phyloP scores from a whole-genome alignment of 2,113 vertebrate genomes.

The Nerophis lumbriciformis region DNA sequence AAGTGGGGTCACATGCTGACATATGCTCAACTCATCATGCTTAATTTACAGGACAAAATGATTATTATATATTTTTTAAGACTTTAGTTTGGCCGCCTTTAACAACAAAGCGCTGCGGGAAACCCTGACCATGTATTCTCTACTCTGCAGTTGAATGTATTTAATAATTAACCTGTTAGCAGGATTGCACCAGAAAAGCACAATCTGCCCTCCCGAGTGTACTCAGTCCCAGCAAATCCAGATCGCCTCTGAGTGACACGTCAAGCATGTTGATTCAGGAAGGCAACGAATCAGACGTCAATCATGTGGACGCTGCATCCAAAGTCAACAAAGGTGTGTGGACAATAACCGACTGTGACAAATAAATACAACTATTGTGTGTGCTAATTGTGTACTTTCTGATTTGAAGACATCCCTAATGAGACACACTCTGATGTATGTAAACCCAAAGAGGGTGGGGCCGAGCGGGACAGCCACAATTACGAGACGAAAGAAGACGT shows the following conservation, averaged over 20 bases:
- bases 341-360: neutral
- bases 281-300: slow-evolving; percentile 73
- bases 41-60: no score
- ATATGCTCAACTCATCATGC: no score
- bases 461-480: slow-evolving; percentile 44
- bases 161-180: slow-evolving; percentile 10
- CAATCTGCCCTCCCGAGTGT: slow-evolving; percentile 74
- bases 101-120: no score
- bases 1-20: no score
- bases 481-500: slow-evolving; percentile 15
- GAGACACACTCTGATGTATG: slow-evolving; percentile 46
- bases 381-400: neutral
- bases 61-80: no score
- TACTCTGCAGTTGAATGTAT: neutral
- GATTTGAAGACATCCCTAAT: slow-evolving; percentile 25
- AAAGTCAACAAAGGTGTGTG: slow-evolving; percentile 75
- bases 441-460: slow-evolving; percentile 67
- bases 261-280: slow-evolving; percentile 76
- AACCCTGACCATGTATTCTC: no score
- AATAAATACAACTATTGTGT: neutral
- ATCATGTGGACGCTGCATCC: slow-evolving; percentile 43
- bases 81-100: no score
- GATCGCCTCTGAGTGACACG: slow-evolving; percentile 81
- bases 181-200: slow-evolving; percentile 72
- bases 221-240: slow-evolving; percentile 74